phyloP scores from a whole-genome alignment of 2,797 vertebrate species.

The Spinus olivaceus region DNA sequence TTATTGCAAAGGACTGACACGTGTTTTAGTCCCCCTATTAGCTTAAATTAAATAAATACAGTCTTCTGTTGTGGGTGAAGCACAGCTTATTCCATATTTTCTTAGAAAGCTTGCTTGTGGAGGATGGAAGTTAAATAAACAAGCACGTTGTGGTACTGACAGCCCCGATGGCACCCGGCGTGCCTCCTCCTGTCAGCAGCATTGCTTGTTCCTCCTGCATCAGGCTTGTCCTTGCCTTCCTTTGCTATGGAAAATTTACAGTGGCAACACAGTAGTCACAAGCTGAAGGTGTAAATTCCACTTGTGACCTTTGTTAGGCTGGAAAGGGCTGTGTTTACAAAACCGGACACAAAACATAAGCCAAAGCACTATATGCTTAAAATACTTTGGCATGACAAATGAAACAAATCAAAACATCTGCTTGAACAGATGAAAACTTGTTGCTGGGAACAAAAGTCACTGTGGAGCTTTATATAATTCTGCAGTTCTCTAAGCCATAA shows the following conservation, averaged over 20 bases:
- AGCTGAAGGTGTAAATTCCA: constrained; percentile 22
- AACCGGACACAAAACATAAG: not conserved
- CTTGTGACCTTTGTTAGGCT: constrained; percentile 9
- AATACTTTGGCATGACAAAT: not conserved
- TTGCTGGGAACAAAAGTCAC: not conserved
- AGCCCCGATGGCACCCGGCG: not conserved
- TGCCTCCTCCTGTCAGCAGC: not conserved
- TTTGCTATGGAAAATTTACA: constrained; percentile 31
- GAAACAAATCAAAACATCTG: constrained; percentile 11
- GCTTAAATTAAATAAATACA: not conserved
- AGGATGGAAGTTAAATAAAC: not conserved
- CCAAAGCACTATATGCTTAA: not conserved
- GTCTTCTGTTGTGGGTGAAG: not conserved
- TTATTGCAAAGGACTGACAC: not conserved
- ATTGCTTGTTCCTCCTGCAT: not conserved
- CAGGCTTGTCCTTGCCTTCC: not conserved
- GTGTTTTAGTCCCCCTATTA: not conserved
- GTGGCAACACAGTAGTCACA: not conserved
- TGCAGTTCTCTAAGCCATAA: not conserved
- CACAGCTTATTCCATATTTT: not conserved
- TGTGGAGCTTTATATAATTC: not conserved
- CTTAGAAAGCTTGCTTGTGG: not conserved
- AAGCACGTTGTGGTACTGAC: not conserved
- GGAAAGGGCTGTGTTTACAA: constrained; percentile 4
- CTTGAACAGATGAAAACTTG: not conserved